These are phyloP conservation scores for Drosophila subsilvestris DNA, from an alignment of 2,888 invertebrate species.

Conservation along the genomic window DNA sequence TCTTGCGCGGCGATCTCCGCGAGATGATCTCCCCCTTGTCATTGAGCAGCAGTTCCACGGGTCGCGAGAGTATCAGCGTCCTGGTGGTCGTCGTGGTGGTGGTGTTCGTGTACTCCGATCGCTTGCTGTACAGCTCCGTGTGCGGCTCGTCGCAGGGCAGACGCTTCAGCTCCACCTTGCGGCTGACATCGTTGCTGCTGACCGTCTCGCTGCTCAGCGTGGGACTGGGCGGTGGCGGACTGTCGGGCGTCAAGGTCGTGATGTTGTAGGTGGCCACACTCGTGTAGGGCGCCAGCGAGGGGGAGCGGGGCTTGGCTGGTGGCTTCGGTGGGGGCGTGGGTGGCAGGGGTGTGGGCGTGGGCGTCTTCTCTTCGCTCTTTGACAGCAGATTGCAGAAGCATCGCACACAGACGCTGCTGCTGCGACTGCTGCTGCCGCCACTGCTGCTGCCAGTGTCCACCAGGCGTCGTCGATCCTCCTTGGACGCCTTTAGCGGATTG, in stretches of 20 bases:
- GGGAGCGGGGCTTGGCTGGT: slow-evolving; percentile 61
- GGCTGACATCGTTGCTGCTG: slow-evolving; percentile 72
- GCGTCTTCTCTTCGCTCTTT: slow-evolving; percentile 13
- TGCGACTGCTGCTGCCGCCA: slow-evolving; percentile 54
- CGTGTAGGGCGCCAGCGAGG: slow-evolving; percentile 64
- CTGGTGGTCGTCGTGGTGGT: slow-evolving; percentile 81
- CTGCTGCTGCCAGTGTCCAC: slow-evolving; percentile 35
- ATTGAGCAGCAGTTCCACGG: slow-evolving; percentile 78
- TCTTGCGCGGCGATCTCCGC: slow-evolving; percentile 57
- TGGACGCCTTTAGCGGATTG: slow-evolving; percentile 42
- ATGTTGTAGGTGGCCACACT: slow-evolving; percentile 64
- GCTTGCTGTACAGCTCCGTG: slow-evolving; percentile 60
- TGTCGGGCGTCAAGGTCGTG: slow-evolving; percentile 50
- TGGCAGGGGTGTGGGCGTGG: slow-evolving; percentile 40
- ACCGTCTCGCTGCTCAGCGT: slow-evolving; percentile 66
- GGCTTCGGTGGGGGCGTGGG: slow-evolving; percentile 49
- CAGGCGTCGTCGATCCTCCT: slow-evolving; percentile 63
- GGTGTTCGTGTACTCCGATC: slow-evolving; percentile 77
- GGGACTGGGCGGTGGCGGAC: slow-evolving; percentile 61
- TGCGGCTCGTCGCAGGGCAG: slow-evolving; percentile 56
- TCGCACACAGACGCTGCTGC: slow-evolving; percentile 78
- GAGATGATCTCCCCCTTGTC: slow-evolving; percentile 80
- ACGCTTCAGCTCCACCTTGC: slow-evolving; percentile 69
- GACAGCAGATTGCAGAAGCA: slow-evolving; percentile 79
- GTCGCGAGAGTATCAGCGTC: slow-evolving; percentile 77